These are phyloP conservation scores for Pollachius pollachius DNA, from an alignment of 2,113 vertebrate genomes.

Conservation along the genomic window DNA sequence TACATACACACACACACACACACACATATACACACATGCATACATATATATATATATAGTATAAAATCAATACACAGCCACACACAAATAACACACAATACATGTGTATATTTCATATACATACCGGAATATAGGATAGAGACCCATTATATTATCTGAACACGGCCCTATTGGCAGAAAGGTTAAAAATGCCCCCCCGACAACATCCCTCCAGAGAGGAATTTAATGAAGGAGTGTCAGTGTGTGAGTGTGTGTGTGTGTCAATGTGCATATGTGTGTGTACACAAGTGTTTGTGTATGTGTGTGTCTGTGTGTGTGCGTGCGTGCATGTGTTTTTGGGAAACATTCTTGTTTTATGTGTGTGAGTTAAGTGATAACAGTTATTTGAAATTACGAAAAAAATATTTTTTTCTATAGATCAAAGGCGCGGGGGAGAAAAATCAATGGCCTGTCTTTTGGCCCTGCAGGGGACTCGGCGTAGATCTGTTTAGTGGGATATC, in stretches of 20 bases:
- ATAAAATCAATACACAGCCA: no score
- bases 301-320: slow-evolving; percentile 10
- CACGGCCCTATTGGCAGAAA: no score
- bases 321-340: background rate
- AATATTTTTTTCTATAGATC: no score
- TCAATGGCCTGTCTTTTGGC: background rate
- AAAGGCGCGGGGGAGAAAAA: background rate
- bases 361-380: no score
- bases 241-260: slow-evolving; percentile 1
- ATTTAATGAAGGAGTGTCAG: background rate
- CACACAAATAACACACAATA: background rate
- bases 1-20: background rate
- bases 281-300: background rate
- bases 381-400: background rate
- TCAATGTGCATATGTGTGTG: background rate
- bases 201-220: no score
- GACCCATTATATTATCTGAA: background rate
- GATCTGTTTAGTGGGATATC: background rate
- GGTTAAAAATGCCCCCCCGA: no score
- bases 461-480: background rate
- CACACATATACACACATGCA: background rate
- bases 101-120: background rate
- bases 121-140: background rate
- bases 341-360: background rate
- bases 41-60: background rate